These are phyloP conservation scores for Elaphurus davidianus DNA, from an alignment of 2,113 vertebrate species.

Conservation along the genomic window DNA sequence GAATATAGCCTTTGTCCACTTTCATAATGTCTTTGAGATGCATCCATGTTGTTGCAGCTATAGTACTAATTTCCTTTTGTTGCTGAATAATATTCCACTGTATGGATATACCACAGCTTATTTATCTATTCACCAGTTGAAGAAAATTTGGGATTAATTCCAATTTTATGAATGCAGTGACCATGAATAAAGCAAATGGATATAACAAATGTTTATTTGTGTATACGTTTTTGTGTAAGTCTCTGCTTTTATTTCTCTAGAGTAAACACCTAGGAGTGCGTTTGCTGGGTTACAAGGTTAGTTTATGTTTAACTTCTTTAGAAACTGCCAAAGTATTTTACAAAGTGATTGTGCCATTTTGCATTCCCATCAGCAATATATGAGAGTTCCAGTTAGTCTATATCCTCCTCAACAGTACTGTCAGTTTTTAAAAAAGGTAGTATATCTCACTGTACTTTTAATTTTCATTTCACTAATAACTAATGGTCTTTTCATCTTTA, in stretches of 20 bases:
- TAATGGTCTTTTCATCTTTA: not conserved
- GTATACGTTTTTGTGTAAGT: not conserved
- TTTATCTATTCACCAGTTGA: not conserved
- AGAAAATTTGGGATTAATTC: not conserved
- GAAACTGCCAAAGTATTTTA: not conserved
- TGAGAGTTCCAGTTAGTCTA: not conserved
- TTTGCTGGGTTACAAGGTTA: not conserved
- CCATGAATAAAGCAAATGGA: not conserved
- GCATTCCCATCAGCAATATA: not conserved
- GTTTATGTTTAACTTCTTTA: not conserved
- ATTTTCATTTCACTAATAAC: not conserved
- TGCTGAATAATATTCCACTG: not conserved
- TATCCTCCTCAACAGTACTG: not conserved
- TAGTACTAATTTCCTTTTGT: not conserved
- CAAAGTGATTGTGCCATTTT: not conserved
- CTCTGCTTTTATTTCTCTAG: not conserved
- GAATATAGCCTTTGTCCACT: not conserved
- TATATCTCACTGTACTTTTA: not conserved
- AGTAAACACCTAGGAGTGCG: not conserved
- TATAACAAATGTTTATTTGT: not conserved
- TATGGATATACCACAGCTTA: not conserved
- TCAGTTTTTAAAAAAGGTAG: not conserved
- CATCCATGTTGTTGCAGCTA: not conserved
- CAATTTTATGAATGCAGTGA: not conserved
- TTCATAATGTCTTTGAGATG: not conserved